A percentile compares a stretch with the other conserved stretches of the same genome.
Conservation (phyloP, 2,888 invertebrate species). For the Macrosoma leucophasiata region DNA sequence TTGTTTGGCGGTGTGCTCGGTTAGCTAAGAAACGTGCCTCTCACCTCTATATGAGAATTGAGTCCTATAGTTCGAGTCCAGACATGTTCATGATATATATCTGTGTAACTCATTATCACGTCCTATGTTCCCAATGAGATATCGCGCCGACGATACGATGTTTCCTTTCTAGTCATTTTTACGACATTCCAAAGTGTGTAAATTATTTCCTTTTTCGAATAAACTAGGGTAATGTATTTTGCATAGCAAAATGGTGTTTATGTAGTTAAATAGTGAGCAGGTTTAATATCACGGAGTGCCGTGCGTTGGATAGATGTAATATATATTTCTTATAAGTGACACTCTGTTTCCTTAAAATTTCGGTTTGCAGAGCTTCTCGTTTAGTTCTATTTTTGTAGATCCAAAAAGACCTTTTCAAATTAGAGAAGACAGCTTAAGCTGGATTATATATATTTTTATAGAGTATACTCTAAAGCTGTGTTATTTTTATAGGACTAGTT, state of each 20-base stretch:
- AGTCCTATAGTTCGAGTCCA: too few species aligned
- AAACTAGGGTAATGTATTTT: slow-evolving; percentile 66
- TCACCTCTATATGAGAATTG: too few species aligned
- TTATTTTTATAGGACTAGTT: slow-evolving; percentile 72
- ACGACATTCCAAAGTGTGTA: slow-evolving; percentile 69
- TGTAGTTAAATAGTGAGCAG: slow-evolving; percentile 52
- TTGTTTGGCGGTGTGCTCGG: slow-evolving; percentile 5
- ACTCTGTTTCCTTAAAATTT: slow-evolving; percentile 28
- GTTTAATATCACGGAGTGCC: slow-evolving; percentile 42
- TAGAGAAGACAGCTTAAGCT: slow-evolving; percentile 66
- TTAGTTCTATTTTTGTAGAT: slow-evolving; percentile 59
- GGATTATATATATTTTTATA: slow-evolving; percentile 72
- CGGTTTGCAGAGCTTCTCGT: slow-evolving; percentile 43
- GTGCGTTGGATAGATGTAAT: slow-evolving; percentile 37
- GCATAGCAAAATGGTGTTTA: slow-evolving; percentile 71
- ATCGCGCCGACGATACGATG: too few species aligned
- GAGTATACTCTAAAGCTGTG: slow-evolving; percentile 68
- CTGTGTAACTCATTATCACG: too few species aligned
- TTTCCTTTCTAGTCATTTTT: slow-evolving; percentile 69
- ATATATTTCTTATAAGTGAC: slow-evolving; percentile 34
- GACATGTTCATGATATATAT: too few species aligned
- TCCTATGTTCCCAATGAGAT: too few species aligned
- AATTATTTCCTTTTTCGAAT: slow-evolving; percentile 50
- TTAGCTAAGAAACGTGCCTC: too few species aligned
- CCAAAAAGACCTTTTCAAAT: slow-evolving; percentile 56